phyloP scores from a whole-genome alignment of 2,888 invertebrate genomes.

The Lingula anatina region DNA sequence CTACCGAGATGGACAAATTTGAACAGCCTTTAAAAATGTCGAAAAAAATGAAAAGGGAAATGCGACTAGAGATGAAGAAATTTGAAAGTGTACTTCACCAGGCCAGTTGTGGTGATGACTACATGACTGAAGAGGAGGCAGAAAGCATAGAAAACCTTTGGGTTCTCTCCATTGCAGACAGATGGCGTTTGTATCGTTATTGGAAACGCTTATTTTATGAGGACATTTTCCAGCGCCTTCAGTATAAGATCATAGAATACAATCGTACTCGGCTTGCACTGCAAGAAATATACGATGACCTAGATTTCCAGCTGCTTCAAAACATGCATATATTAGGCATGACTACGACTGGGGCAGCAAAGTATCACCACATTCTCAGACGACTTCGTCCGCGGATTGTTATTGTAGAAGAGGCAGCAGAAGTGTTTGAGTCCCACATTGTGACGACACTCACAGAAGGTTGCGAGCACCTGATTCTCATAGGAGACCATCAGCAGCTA shows the following conservation, averaged over 20 bases:
- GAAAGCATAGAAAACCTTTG: constrained; percentile 22
- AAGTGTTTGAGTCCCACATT: constrained; percentile 81
- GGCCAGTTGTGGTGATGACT: too few relatives aligned
- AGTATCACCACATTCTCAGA: constrained; percentile 31
- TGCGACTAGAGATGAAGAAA: constrained; percentile 9
- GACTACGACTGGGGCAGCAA: constrained; percentile 47
- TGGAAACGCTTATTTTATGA: constrained; percentile 37
- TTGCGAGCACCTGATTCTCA: constrained; percentile 79
- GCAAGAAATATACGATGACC: constrained; percentile 17
- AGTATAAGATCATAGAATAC: constrained; percentile 14
- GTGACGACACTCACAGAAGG: constrained; percentile 67
- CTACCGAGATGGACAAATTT: too few relatives aligned
- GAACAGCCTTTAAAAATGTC: constrained; percentile 7
- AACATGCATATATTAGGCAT: constrained; percentile 36
- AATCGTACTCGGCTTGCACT: constrained; percentile 8
- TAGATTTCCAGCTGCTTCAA: constrained; percentile 27
- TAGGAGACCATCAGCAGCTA: constrained; percentile 79
- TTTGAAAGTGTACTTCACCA: too few relatives aligned
- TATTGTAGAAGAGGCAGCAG: constrained; percentile 81
- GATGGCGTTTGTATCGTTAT: constrained; percentile 54
- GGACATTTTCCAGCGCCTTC: constrained; percentile 10
- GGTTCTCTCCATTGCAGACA: constrained; percentile 27
- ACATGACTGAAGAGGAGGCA: constrained; percentile 26
- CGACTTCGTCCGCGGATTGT: constrained; percentile 49
- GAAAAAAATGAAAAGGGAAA: constrained; percentile 4